phyloP scores from a whole-genome alignment of 2,888 invertebrate genomes.

The Abscondita cerata region DNA sequence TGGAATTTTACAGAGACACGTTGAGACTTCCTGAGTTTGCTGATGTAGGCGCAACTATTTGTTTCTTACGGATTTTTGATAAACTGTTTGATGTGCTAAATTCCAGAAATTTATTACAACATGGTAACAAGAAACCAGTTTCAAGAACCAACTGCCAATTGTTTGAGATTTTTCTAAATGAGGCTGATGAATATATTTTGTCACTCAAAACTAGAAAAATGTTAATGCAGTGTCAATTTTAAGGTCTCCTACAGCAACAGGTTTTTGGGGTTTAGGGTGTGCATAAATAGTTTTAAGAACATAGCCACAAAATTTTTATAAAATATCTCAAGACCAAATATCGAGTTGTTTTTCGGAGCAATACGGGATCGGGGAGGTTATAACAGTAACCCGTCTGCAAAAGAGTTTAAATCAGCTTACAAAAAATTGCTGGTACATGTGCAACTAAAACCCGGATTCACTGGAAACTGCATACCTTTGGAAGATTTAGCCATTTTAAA shows the following conservation, averaged over 20 bases:
- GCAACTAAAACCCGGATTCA: conserved; percentile 1
- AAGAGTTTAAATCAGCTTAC: conserved; percentile 10
- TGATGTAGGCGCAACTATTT: not conserved
- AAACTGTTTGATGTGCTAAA: conserved; percentile 1
- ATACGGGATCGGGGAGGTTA: conserved; percentile 23
- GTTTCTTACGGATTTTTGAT: conserved; percentile 4
- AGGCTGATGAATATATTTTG: not conserved
- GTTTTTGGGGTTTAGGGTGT: conserved; percentile 31
- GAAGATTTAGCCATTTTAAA: not conserved
- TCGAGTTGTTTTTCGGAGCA: conserved; percentile 32
- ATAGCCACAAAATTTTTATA: conserved; percentile 24
- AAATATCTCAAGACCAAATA: conserved; percentile 38
- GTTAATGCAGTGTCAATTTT: conserved; percentile 6
- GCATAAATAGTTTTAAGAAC: conserved; percentile 25
- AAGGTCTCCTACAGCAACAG: conserved; percentile 35
- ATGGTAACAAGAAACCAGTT: not conserved
- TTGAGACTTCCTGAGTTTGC: not conserved
- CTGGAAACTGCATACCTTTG: not conserved
- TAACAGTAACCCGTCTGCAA: conserved; percentile 11
- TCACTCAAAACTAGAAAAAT: not conserved
- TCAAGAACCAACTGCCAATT: not conserved
- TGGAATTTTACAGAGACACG: too few species aligned
- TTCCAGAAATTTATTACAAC: conserved; percentile 1
- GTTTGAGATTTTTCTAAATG: conserved; percentile 4
- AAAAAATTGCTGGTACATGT: conserved; percentile 11